These are phyloP conservation scores for Piaya cayana DNA, from an alignment of 2,113 vertebrate species.

Conservation along the genomic window DNA sequence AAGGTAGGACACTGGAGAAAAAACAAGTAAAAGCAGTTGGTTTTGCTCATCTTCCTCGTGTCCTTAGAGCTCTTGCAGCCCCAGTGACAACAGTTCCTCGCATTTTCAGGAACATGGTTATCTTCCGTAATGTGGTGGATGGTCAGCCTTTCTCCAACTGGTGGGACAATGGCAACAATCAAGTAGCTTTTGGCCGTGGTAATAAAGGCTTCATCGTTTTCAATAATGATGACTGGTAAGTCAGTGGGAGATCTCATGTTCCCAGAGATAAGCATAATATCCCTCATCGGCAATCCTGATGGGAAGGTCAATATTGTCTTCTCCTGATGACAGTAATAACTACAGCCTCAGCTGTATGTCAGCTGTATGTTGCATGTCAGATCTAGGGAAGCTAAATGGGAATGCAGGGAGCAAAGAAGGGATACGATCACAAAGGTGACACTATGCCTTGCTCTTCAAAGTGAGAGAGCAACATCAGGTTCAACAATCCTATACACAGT, in stretches of 20 bases:
- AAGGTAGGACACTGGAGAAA: slow-evolving; percentile 67
- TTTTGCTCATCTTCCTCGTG: rapidly evolving
- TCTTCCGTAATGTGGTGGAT: slow-evolving; percentile 88
- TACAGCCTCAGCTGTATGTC: too few species aligned
- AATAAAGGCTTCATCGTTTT: slow-evolving; percentile 84
- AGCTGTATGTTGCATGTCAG: too few species aligned
- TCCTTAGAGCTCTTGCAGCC: not conserved
- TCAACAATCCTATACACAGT: rapidly evolving
- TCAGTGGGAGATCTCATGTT: not conserved
- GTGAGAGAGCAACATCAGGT: not conserved
- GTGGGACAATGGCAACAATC: slow-evolving; percentile 93
- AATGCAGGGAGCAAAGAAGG: not conserved
- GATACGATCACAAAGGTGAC: not conserved
- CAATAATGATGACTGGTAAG: not conserved
- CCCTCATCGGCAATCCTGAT: not conserved
- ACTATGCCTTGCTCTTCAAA: not conserved
- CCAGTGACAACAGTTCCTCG: not conserved
- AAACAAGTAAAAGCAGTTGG: not conserved
- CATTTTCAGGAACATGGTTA: slow-evolving; percentile 89
- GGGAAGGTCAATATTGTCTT: too few species aligned
- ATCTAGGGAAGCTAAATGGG: not conserved
- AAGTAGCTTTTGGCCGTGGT: slow-evolving; percentile 91
- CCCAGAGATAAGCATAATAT: not conserved
- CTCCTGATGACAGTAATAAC: rapidly evolving
- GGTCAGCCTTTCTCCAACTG: slow-evolving; percentile 87